phyloP scores from a whole-genome alignment of 2,888 invertebrate genomes.

The Dasysyrphus tricinctus region DNA sequence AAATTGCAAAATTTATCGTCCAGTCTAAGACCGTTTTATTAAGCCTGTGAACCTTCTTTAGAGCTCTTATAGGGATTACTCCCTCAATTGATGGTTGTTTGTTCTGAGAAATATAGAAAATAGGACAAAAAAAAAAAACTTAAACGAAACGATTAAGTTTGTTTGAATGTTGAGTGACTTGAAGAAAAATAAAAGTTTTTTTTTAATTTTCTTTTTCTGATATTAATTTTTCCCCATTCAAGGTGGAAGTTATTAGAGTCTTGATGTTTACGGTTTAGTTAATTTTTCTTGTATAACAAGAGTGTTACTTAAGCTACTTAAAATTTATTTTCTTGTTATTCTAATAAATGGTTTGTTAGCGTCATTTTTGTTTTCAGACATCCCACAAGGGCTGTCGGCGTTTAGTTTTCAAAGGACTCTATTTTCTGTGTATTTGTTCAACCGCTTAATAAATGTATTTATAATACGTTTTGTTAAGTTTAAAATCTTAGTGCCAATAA shows the following conservation, averaged over 20 bases:
- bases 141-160: slow-evolving; percentile 2
- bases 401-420: neutral
- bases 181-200: slow-evolving; percentile 19
- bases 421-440: neutral
- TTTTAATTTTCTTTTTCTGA: neutral
- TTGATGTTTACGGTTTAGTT: slow-evolving; percentile 13
- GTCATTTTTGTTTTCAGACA: neutral
- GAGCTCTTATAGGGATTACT: slow-evolving; percentile 47
- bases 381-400: neutral
- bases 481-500: no score
- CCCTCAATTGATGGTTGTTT: slow-evolving; percentile 58
- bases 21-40: slow-evolving; percentile 10
- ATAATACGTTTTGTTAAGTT: no score
- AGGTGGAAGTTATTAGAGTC: slow-evolving; percentile 43
- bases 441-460: neutral
- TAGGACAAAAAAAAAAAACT: slow-evolving; percentile 10
- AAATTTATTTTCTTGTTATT: slow-evolving; percentile 16
- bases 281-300: slow-evolving; percentile 15
- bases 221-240: slow-evolving; percentile 16
- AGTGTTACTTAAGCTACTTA: slow-evolving; percentile 3
- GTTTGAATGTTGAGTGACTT: neutral
- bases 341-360: neutral
- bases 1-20: slow-evolving; percentile 73
- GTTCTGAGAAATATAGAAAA: slow-evolving; percentile 3
- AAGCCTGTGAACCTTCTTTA: slow-evolving; percentile 10